Conservation (phyloP, 2,888 invertebrate genomes). For the Erynnis tages region DNA sequence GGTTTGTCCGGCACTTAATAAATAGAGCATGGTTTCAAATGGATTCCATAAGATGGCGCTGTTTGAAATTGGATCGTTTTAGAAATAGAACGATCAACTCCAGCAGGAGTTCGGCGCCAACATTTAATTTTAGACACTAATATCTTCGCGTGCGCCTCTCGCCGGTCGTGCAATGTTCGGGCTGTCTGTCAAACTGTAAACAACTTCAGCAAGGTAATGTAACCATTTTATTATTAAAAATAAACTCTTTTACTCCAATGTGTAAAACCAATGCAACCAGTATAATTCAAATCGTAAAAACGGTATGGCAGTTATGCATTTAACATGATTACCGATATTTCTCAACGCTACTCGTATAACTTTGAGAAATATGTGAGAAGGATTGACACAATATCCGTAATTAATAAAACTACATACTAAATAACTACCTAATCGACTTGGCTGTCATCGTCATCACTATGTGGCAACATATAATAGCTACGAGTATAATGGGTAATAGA, state of each 20-base stretch:
- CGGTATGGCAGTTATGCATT: too few relatives aligned
- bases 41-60: constrained; percentile 36
- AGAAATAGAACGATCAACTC: constrained; percentile 39
- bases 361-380: too few relatives aligned
- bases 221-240: not conserved
- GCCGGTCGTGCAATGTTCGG: constrained; percentile 28
- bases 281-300: not conserved
- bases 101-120: constrained; percentile 34
- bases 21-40: not conserved
- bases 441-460: too few relatives aligned
- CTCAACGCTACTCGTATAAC: not conserved
- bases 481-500: too few relatives aligned
- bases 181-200: constrained; percentile 10
- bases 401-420: too few relatives aligned
- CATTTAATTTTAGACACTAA: constrained; percentile 50
- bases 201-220: constrained; percentile 15
- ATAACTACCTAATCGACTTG: too few relatives aligned
- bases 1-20: not conserved
- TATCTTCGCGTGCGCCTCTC: constrained; percentile 38
- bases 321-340: not conserved
- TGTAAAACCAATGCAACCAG: not conserved
- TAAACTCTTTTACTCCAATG: not conserved
- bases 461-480: too few relatives aligned
- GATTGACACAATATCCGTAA: too few relatives aligned
- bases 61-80: constrained; percentile 26